A percentile compares a stretch with the other conserved stretches of the same genome.
phyloP scores from a whole-genome alignment of 1,140 invertebrate genomes.

The Drosophila dunni region DNA sequence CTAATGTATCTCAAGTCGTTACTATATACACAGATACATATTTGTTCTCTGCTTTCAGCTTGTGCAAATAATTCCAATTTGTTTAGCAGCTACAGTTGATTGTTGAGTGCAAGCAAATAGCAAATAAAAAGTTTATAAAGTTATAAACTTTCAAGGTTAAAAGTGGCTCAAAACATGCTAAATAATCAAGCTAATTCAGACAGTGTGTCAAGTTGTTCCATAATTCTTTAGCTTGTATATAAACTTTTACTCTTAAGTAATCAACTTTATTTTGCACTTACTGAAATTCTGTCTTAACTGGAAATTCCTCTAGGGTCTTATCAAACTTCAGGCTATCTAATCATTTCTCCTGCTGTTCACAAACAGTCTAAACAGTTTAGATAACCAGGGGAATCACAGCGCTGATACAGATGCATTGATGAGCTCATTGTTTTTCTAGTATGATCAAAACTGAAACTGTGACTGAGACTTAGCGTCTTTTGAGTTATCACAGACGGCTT shows the following conservation, averaged over 20 bases:
- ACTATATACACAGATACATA: background rate
- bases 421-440: conserved; percentile 32
- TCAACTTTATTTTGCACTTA: background rate
- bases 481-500: conserved; percentile 53
- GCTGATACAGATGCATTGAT: background rate
- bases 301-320: background rate
- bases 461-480: background rate
- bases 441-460: conserved; percentile 1
- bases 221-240: too few relatives aligned
- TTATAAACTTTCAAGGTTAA: conserved; percentile 31
- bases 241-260: background rate
- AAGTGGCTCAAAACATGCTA: background rate
- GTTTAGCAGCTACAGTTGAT: conserved; percentile 49
- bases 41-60: conserved; percentile 48
- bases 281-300: conserved; percentile 1
- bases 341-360: conserved; percentile 12
- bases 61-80: conserved; percentile 79
- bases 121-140: conserved; percentile 8
- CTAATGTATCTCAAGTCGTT: background rate
- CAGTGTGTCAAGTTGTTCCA: too few relatives aligned
- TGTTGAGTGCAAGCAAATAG: conserved; percentile 12
- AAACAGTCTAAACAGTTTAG: conserved; percentile 1
- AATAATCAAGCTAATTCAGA: background rate
- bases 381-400: conserved; percentile 23
- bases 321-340: conserved; percentile 13